Percentiles rank a stretch among this genome's conserved stretches.
phyloP scores from a whole-genome alignment of 1,140 invertebrate genomes.

The Teleopsis dalmanni region DNA sequence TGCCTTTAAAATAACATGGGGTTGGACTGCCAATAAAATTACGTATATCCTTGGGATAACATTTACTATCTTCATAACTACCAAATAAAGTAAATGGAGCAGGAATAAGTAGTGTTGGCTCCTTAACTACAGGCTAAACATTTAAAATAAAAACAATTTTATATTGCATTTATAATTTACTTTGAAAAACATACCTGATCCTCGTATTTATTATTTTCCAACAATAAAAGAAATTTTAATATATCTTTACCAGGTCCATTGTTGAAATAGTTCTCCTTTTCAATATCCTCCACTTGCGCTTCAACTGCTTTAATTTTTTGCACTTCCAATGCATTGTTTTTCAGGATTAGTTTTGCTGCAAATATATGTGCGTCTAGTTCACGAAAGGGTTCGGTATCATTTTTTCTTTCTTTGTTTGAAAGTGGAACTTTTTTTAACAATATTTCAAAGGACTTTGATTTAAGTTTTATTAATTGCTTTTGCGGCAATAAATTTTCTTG shows the following conservation, averaged over 20 bases:
- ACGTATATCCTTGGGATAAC: conserved; percentile 7
- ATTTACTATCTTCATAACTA: conserved; percentile 8
- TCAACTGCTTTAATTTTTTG: conserved; percentile 8
- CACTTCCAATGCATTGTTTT: not conserved
- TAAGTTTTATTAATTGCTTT: conserved; percentile 9
- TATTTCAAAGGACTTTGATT: conserved; percentile 11
- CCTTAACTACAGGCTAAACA: conserved; percentile 4
- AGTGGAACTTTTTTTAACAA: conserved; percentile 13
- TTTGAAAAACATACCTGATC: not conserved
- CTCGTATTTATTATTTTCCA: conserved; percentile 5
- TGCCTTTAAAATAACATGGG: conserved; percentile 11
- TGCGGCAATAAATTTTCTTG: conserved; percentile 3
- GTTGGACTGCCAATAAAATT: not conserved
- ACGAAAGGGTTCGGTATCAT: conserved; percentile 4
- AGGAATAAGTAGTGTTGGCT: conserved; percentile 11
- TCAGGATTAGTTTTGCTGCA: conserved; percentile 8
- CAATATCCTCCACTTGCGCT: conserved; percentile 7
- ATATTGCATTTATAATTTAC: not conserved
- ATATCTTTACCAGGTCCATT: conserved; percentile 6
- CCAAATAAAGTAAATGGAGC: conserved; percentile 15
- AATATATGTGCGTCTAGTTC: conserved; percentile 13
- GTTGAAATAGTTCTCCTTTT: conserved; percentile 6
- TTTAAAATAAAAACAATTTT: not conserved
- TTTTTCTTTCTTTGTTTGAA: not conserved
- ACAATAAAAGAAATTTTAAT: conserved; percentile 6